Base-by-base conservation (phyloP, 2,888 invertebrate species). In the Dolichopus griseipennis region DNA sequence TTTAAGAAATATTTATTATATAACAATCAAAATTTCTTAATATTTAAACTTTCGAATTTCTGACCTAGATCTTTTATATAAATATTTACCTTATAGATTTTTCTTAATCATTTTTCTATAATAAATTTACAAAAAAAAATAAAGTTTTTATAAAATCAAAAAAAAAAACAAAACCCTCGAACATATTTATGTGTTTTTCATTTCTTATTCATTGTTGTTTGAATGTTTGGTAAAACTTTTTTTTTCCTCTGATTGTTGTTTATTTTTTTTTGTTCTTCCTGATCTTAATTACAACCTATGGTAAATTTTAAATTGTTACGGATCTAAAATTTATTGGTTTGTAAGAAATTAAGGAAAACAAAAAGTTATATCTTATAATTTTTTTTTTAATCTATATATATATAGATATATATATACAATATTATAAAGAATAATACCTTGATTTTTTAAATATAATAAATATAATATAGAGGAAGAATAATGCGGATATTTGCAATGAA, bases 401-500 rank as follows among this genome's bases (percentile, higher is more conserved):
- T 37, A 37, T 37, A 37, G 6, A 37, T 37, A 37, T 37, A 37
- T 37, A 52, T 2, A 52, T 18, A 52, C 52, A 52, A 52, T 18
- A 6, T n/a, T n/a, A n/a, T 18, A 52, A 18, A 52, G 6, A 52
- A 18, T 52, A 7, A 52, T 52, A 18, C 15, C n/a, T 15, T 52
- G 6, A 12, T 52, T 15, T 52, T 12, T 52, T 52, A 18, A 9
- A 15, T 3, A 15, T n/a, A 52, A 52, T 52, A 52, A 18, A 12
- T 18, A 1, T 4, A 18, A 52, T 52, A 18, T 52, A 7, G 9
- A 41, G 9, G 15, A 41, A 41, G 18, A 52, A 52, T n/a, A 52
- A 52, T 52, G 15, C 52, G 52, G 52, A 52, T 52, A 52, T 52
- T 52, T 52, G 52, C 52, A 52, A 52, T 52, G 52, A 52, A 52